Conservation (phyloP, 2,797 vertebrate genomes). For the Silurus aristotelis region DNA sequence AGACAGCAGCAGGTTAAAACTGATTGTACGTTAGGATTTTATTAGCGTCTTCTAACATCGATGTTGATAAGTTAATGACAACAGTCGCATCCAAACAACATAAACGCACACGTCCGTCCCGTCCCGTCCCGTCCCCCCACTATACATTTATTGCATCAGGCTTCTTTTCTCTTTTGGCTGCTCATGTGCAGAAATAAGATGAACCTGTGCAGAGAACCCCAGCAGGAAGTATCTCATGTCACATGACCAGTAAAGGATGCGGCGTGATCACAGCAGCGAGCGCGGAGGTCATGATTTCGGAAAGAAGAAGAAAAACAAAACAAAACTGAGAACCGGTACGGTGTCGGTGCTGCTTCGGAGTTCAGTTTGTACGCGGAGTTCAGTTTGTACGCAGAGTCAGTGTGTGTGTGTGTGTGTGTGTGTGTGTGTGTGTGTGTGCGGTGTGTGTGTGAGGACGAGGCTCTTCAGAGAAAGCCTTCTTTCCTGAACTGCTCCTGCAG, state of each 20-base stretch:
- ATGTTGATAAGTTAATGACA: slow-evolving; percentile 55
- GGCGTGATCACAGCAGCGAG: slow-evolving; percentile 20
- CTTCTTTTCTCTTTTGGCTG: neutral
- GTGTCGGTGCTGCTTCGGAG: slow-evolving; percentile 1
- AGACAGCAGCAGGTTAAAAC: slow-evolving; percentile 30
- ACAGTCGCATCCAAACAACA: slow-evolving; percentile 40
- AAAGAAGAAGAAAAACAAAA: neutral
- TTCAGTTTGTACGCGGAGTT: neutral
- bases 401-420: neutral
- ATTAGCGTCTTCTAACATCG: slow-evolving; percentile 51
- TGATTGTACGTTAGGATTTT: slow-evolving; percentile 46
- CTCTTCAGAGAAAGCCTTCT: slow-evolving; percentile 90
- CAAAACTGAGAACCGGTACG: neutral
- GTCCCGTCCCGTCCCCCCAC: neutral
- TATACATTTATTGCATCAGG: slow-evolving; percentile 34
- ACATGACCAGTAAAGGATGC: slow-evolving; percentile 7
- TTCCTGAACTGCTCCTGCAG: slow-evolving; percentile 94
- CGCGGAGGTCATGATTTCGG: slow-evolving; percentile 4
- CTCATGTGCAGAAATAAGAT: slow-evolving; percentile 12
- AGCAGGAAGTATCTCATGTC: neutral
- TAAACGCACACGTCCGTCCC: slow-evolving; percentile 9
- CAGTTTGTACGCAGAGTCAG: neutral
- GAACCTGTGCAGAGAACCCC: neutral
- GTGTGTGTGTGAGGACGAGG: neutral
- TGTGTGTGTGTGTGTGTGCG: neutral